These are phyloP conservation scores for Drosophila cardini DNA, from an alignment of 1,140 invertebrate genomes.

Conservation along the genomic window DNA sequence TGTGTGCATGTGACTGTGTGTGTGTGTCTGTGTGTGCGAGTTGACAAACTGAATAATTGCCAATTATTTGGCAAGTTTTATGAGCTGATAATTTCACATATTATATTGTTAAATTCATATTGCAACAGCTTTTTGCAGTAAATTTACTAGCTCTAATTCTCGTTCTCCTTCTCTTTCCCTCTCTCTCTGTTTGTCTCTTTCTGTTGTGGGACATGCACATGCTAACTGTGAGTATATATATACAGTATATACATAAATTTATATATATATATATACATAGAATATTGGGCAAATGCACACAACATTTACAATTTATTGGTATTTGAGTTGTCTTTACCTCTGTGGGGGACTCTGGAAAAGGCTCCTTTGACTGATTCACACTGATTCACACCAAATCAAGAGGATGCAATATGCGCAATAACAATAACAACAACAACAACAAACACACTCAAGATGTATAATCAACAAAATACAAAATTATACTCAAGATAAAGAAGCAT, in stretches of 20 bases:
- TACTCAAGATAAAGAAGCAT: constrained; percentile 56
- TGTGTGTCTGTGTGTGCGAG: constrained; percentile 42
- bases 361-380: constrained; percentile 77
- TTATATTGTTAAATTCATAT: constrained; percentile 62
- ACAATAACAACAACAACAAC: constrained; percentile 64
- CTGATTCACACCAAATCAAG: constrained; percentile 70
- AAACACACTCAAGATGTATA: constrained; percentile 49
- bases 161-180: constrained; percentile 16
- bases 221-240: constrained; percentile 59
- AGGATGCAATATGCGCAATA: constrained; percentile 63
- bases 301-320: constrained; percentile 81
- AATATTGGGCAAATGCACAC: constrained; percentile 60
- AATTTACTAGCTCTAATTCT: constrained; percentile 14
- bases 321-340: constrained; percentile 76
- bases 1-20: constrained; percentile 26
- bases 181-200: constrained; percentile 21
- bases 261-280: constrained; percentile 29
- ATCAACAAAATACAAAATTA: constrained; percentile 62
- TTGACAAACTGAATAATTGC: constrained; percentile 82
- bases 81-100: constrained; percentile 80
- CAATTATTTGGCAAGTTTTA: constrained; percentile 79
- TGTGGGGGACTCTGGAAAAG: constrained; percentile 56
- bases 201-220: constrained; percentile 64
- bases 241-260: constrained; percentile 47
- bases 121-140: constrained; percentile 37